Evolutionary conservation across 23 tunicate genomes (phyloP).

Genomic region (Oikopleura vanhoeffeni): DNA sequence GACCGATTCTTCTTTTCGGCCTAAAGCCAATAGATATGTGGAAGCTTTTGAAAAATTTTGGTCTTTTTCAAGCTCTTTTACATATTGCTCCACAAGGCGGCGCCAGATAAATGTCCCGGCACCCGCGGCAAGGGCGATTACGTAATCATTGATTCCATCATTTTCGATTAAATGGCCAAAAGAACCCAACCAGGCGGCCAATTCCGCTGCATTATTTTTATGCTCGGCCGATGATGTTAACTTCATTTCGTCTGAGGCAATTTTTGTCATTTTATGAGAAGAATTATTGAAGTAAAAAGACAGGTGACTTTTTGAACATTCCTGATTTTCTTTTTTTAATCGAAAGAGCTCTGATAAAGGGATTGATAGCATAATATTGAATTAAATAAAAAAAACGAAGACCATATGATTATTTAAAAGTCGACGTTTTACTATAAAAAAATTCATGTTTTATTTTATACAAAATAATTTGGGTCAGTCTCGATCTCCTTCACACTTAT

Average conservation of each 20-base stretch:
- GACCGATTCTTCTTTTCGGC: not conserved
- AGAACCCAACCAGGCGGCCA: not conserved
- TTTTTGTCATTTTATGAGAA: not conserved
- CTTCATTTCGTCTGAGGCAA: not conserved
- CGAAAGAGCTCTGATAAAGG: too few species aligned
- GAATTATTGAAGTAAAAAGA: not conserved
- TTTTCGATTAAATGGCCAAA: not conserved
- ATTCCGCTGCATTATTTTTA: not conserved
- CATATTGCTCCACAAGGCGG: not conserved
- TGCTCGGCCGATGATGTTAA: not conserved
- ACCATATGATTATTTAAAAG: too few species aligned
- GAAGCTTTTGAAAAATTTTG: not conserved
- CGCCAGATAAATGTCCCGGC: not conserved
- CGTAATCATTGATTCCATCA: not conserved
- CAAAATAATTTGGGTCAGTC: too few species aligned
- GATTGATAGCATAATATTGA: too few species aligned
- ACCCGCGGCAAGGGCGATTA: not conserved
- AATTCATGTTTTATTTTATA: too few species aligned
- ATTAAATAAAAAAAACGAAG: too few species aligned
- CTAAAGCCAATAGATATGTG: not conserved
- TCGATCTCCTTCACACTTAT: too few species aligned
- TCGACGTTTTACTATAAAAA: too few species aligned
- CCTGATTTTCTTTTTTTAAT: too few species aligned
- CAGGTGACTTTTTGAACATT: not conserved
- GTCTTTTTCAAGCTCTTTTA: not conserved